Evolutionary conservation across 2,888 invertebrate species (phyloP), one percentile per base, ranked within the genome.

Genomic region (Brenthis ino): DNA sequence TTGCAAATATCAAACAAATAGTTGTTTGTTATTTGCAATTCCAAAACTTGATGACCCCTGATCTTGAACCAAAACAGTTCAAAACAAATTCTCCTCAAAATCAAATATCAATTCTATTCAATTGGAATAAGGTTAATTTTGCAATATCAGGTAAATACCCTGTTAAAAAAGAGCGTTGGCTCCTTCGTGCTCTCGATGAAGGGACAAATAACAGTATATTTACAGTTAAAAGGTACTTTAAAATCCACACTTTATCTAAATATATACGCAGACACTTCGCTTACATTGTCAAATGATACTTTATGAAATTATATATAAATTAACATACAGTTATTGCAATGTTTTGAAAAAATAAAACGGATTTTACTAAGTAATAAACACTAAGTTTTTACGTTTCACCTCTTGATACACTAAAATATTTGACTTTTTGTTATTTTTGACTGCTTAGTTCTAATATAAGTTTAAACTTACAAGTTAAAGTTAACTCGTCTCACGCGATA

Each of bases 151-250:
- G n/a, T 24, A 54, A 33, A 3, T 33, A 37, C 14, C 28, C 50
- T 60, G 11, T 43, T 57, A 14, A 65, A 50, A 60, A 64, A 64
- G 14, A 33, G 50, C n/a, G 14, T 48, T 60, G 67, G 24, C 53
- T 56, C 47, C 53, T 58, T 14, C 72, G 72, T 74, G 81, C 75
- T 84, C 82, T 85, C 84, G 79, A 87, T 84, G 78, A 89, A 88
- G 88, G 90, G 87, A 87, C 86, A 82, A 80, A 82, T 85, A 90
- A 88, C 91, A 82, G 90, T 85, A 80, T 79, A 81, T 76, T 80
- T 88, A 87, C 90, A 85, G 90, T 87, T 71, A 63, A 69, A 71
- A 71, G 68, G 55, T 51, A 13, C 8, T 51, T 43, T 63, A 57
- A 58, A 66, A 58, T 20, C 57, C 48, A 53, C 43, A 56, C 57